Evolutionary conservation across 35 echinoderm and acorn worm species (phyloP).

Genomic region (Heliocidaris erythrogramma): DNA sequence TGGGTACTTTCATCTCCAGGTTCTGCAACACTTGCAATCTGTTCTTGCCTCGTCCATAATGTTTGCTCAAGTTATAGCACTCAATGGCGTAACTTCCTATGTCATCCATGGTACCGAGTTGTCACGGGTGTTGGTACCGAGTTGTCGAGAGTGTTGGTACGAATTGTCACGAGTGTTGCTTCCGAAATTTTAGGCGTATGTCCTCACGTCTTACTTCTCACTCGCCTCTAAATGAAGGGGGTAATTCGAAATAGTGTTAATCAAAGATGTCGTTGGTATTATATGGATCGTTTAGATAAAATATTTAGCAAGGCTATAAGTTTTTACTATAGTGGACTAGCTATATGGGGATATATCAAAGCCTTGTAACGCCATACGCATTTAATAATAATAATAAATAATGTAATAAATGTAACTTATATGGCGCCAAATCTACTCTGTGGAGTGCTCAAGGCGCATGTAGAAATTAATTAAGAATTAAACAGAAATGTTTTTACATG

Average conservation of each 20-base stretch:
- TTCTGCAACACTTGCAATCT: conserved; percentile 45
- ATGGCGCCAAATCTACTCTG: too few relatives aligned
- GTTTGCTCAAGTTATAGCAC: conserved; percentile 50
- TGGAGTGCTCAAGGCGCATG: too few relatives aligned
- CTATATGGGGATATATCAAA: too few relatives aligned
- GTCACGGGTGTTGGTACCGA: neutral
- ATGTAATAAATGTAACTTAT: too few relatives aligned
- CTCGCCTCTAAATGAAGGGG: neutral
- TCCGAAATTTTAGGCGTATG: neutral
- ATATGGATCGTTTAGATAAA: neutral
- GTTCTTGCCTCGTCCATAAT: conserved; percentile 51
- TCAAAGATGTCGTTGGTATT: neutral
- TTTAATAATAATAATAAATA: too few relatives aligned
- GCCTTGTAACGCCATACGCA: too few relatives aligned
- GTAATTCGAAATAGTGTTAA: neutral
- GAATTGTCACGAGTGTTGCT: neutral
- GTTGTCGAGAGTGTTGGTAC: neutral
- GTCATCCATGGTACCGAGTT: neutral
- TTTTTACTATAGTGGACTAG: neutral
- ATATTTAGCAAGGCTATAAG: neutral
- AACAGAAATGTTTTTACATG: too few relatives aligned
- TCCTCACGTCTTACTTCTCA: neutral
- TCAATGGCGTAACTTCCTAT: conserved; percentile 24
- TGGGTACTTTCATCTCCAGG: conserved; percentile 55
- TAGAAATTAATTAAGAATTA: too few relatives aligned